Percentiles rank a stretch among this genome's conserved stretches.
These are phyloP conservation scores for Amblyopsis hoosieri DNA, from an alignment of 2,797 vertebrate species.

Conservation along the genomic window DNA sequence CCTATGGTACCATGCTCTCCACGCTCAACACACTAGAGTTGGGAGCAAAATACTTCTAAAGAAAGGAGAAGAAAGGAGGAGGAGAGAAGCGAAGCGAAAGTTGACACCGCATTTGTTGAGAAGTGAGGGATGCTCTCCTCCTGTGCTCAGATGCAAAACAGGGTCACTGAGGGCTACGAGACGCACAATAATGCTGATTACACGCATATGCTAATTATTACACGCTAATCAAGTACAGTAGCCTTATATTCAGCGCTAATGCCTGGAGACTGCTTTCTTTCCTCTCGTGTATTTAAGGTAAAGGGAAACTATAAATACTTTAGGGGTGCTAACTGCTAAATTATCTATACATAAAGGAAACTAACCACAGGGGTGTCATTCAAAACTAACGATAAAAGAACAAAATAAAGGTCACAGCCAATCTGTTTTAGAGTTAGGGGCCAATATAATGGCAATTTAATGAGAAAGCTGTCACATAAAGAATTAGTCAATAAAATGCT, in stretches of 20 bases:
- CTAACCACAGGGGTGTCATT: constrained; percentile 73
- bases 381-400: constrained; percentile 56
- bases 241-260: constrained; percentile 77
- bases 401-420: constrained; percentile 40
- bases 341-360: constrained; percentile 17
- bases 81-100: constrained; percentile 73
- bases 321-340: constrained; percentile 52
- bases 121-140: constrained; percentile 78
- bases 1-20: constrained; percentile 32
- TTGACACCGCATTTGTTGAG: constrained; percentile 75
- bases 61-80: constrained; percentile 66
- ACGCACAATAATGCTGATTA: constrained; percentile 88
- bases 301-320: constrained; percentile 73
- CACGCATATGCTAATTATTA: constrained; percentile 88
- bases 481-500: too few species aligned
- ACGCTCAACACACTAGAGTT: constrained; percentile 55
- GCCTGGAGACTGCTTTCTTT: constrained; percentile 68
- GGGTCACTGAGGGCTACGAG: constrained; percentile 79
- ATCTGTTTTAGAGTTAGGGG: constrained; percentile 37
- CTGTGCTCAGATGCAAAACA: constrained; percentile 83
- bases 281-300: constrained; percentile 63
- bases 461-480: too few species aligned
- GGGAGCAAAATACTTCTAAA: constrained; percentile 60
- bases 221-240: constrained; percentile 87
- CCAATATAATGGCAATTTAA: constrained; percentile 34